Evolutionary conservation across 2,797 vertebrate species (phyloP), one percentile per base, ranked within the genome.

Genomic region (Bufotes viridis): DNA sequence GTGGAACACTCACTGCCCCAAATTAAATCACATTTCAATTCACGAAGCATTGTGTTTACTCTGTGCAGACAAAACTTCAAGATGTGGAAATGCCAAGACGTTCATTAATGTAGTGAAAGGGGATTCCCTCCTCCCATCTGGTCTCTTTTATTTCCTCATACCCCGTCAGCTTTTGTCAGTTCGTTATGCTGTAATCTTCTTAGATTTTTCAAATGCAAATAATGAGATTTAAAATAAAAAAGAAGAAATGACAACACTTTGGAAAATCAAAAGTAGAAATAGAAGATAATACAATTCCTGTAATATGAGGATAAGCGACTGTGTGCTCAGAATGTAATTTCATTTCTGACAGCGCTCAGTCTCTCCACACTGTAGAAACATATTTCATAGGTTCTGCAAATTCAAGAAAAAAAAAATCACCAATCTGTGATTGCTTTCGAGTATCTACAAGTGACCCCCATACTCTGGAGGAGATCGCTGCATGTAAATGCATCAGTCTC

Each of bases 1-100:
- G 42, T 29, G 57, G 49, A 80, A 70, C 51, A 60, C 8, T 14
- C 74, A 79, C 49, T 11, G 55, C 58, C 85, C 63, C 76, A 86
- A 69, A 80, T 80, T n/a, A 80, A 86, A 80, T 80, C 58, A 86
- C 78, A 70, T 80, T 51, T 80, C 84, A 86, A 79, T 81, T 86
- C 78, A 80, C 20, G 20, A 80, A 70, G 58, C 78, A 70, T 86
- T 86, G 74, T 55, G 79, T 78, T 80, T n/a, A 65, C 63, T 70
- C 61, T 42, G 24, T 2, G 78, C 51, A 86, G 75, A 10, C 58
- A 80, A 86, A 86, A 57, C 75, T 86, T 86, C 84, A 61, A 69
- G 49, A 53, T 53, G 84, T 17, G 8, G 51, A 86, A 86, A 80
- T 81, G 78, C 63, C 61, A 80, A 86, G 76, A 80, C 42, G 78